Conservation (phyloP, 2,113 vertebrate species). For the Origma solitaria region DNA sequence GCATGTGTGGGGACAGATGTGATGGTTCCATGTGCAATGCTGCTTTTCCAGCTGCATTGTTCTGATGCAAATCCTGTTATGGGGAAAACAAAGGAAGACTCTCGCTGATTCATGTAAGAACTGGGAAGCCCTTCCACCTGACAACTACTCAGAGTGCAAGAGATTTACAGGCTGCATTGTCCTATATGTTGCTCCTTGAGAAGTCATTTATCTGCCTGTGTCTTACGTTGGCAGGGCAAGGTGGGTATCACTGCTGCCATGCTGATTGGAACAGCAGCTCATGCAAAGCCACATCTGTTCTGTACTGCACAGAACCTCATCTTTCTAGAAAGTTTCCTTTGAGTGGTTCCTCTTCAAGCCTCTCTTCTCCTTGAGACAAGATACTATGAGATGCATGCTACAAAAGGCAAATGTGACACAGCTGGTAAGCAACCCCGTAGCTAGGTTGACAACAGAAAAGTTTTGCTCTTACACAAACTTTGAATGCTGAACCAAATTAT, state of each 20-base stretch:
- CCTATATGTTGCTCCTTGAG: background rate
- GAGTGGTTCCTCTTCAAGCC: background rate
- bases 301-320: background rate
- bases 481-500: background rate
- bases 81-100: background rate
- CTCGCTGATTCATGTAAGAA: background rate
- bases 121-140: background rate
- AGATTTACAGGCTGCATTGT: background rate
- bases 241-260: background rate
- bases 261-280: background rate
- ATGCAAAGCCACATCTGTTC: background rate
- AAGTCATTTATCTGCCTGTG: background rate
- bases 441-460: background rate
- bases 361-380: background rate
- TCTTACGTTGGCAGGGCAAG: background rate
- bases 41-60: background rate
- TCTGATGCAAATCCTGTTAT: rapidly evolving
- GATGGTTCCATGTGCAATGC: background rate
- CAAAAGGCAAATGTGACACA: background rate
- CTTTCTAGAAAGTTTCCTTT: background rate
- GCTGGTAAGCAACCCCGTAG: background rate
- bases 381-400: background rate
- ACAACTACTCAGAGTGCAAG: background rate
- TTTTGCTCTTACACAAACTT: background rate
- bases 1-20: rapidly evolving